Evolutionary conservation across 1,140 invertebrate species (phyloP), one percentile per base, ranked within the genome.

Genomic region (Drosophila arizonae): DNA sequence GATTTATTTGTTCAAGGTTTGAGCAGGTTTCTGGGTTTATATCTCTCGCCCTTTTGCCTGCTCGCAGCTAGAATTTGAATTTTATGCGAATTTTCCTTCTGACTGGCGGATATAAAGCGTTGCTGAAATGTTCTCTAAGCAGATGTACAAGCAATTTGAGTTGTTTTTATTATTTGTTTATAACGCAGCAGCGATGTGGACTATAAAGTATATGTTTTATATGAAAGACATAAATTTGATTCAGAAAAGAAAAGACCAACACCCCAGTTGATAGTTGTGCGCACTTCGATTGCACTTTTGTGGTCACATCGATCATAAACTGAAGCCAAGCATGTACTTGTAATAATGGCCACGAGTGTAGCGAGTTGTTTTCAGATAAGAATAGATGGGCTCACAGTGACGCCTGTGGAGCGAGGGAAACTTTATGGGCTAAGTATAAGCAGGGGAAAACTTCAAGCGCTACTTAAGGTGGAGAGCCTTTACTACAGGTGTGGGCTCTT

Each of bases 291-390:
- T 81, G 74, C 74, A 77, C 81, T 81, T 80, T 57, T 39, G 81
- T 46, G 77, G 45, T 60, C 61, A 45, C 78, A 81, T 80, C 62
- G 81, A 81, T 85, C 81, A 81, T 85, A 85, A 85, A 85, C 15
- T 21, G 45, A 9, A 46, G 43, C 13, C 15, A 56, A 65, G 33
- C 13, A 33, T 33, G 54, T 61, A 24, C 58, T 63, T 33, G 36
- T 17, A 30, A 45, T 64, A 50, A 63, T 70, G 61, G 51, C 60
- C 60, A 50, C 50, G 39, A 70, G 52, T 62, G 33, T 24, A 51
- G 26, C 48, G 30, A 28, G 51, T 28, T 17, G 52, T 51, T 50
- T 17, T 15, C 9, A 24, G 51, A 62, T 67, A 39, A 46, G 30
- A 52, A 54, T 41, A 36, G 54, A 50, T 58, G 28, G 55, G 63